These are phyloP conservation scores for Zaprionus lachaisei DNA, from an alignment of 1,140 invertebrate species.

Conservation along the genomic window DNA sequence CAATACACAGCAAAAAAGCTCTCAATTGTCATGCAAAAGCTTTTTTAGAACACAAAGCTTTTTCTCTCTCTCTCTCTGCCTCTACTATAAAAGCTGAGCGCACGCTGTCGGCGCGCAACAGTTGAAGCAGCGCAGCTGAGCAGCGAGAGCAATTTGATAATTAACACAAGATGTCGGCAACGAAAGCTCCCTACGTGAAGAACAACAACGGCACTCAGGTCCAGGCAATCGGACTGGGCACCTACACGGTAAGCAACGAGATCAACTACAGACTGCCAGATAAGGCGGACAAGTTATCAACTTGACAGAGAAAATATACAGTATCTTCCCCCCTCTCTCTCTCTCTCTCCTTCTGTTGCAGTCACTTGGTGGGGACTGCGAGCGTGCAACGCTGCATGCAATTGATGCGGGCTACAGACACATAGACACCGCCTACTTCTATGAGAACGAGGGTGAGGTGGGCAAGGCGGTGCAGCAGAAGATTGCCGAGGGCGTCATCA, in stretches of 20 bases:
- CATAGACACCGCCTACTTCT: conserved; percentile 94
- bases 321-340: background rate
- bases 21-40: background rate
- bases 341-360: conserved; percentile 84
- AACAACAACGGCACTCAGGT: conserved; percentile 88
- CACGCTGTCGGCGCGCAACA: conserved; percentile 38
- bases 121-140: conserved; percentile 33
- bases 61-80: background rate
- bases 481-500: conserved; percentile 90
- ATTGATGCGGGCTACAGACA: conserved; percentile 94
- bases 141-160: conserved; percentile 10
- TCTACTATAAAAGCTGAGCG: conserved; percentile 9
- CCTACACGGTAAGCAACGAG: conserved; percentile 88
- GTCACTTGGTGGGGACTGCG: conserved; percentile 84
- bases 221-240: conserved; percentile 90
- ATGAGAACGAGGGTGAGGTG: conserved; percentile 93
- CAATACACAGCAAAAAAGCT: background rate
- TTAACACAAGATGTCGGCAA: conserved; percentile 54
- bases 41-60: conserved; percentile 53
- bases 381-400: conserved; percentile 90
- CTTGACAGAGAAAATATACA: conserved; percentile 1
- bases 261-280: conserved; percentile 31
- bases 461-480: conserved; percentile 90
- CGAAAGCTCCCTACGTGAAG: conserved; percentile 75
- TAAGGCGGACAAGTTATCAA: conserved; percentile 37